Evolutionary conservation across 1,140 invertebrate genomes (phyloP).

Genomic region (Aphaenogaster floridana): DNA sequence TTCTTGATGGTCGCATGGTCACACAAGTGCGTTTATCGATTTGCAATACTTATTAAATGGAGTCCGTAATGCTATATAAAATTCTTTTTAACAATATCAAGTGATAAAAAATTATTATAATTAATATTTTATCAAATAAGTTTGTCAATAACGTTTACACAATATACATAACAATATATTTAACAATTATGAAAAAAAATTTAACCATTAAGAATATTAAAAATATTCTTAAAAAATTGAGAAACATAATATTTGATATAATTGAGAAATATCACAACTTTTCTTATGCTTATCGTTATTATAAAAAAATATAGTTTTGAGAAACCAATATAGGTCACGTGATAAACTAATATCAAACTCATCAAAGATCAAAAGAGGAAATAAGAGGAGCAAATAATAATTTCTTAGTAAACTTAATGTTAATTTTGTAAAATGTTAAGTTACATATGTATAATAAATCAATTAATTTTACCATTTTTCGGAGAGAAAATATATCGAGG

Average conservation of each 20-base stretch:
- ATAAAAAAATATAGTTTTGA: background rate
- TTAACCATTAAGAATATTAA: background rate
- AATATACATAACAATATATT: background rate
- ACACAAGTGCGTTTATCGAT: slow-evolving; percentile 25
- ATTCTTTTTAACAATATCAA: background rate
- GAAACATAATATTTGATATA: background rate
- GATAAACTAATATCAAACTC: background rate
- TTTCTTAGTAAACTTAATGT: background rate
- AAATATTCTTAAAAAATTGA: background rate
- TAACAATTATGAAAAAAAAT: background rate
- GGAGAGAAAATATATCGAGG: background rate
- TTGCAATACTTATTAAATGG: background rate
- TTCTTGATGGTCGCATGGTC: background rate
- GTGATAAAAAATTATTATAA: background rate
- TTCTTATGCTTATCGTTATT: background rate
- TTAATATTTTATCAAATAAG: background rate
- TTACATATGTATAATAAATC: background rate
- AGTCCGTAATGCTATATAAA: background rate
- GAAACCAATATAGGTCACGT: background rate
- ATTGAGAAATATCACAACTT: background rate
- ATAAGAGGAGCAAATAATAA: background rate
- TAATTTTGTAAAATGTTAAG: too few relatives aligned
- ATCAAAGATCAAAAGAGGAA: background rate
- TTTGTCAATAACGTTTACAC: background rate
- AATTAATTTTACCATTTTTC: background rate